Evolutionary conservation across 2,888 invertebrate genomes (phyloP), one percentile per base, ranked within the genome.

Genomic region (Eudasyphora cyanicolor): DNA sequence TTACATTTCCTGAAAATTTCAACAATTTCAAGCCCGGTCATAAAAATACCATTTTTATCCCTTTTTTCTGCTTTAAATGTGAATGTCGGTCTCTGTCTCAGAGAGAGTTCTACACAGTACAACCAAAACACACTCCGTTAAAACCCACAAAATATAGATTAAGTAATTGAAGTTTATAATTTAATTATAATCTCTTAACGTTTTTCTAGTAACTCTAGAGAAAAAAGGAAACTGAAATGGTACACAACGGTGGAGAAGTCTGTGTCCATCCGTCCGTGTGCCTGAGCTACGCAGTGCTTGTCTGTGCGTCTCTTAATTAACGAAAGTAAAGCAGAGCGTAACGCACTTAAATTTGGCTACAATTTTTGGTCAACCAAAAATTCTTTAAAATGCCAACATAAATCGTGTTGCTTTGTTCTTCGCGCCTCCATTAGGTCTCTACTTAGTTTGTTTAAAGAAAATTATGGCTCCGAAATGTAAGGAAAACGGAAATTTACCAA

Each of bases 121-220:
- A 60, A 29, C n/a, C 21, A 27, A 62, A 29, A 51, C 14, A 73
- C n/a, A n/a, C n/a, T n/a, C n/a, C n/a, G n/a, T 24, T 21, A 79
- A 71, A 76, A 64, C 71, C 60, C 51, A 38, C 71, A 49, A 64
- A 32, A 64, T 35, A 49, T 45, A 49, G 27, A 67, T 77, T 29
- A 32, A 57, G 54, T 69, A 74, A 82, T 77, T 82, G 67, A 60
- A 74, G 77, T 77, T 74, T 60, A 82, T 82, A 82, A 77, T 77
- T 74, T 74, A 45, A 77, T 82, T 77, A 69, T 74, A 73, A 82
- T 76, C 76, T 51, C 76, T 70, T 76, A 64, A 64, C 70, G 29
- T 76, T 57, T 79, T 57, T 64, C 21, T 62, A 62, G 8, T n/a
- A 70, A 27, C 24, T 35, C 5, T 14, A 69, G 45, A 42, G 45